Evolutionary conservation across 2,113 vertebrate genomes (phyloP).

Genomic region (Tiliqua scincoides): DNA sequence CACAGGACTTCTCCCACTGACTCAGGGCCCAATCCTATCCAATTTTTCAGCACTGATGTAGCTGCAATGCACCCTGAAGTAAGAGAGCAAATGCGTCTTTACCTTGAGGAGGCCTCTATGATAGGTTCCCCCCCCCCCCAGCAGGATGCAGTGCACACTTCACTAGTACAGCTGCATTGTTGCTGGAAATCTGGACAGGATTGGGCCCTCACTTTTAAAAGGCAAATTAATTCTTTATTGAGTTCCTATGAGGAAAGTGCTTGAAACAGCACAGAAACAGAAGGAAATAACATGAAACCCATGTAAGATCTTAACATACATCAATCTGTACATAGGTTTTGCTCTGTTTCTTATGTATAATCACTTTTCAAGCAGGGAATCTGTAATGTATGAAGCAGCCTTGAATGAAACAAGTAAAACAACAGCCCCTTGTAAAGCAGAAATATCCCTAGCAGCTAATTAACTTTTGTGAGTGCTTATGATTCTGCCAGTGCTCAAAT

Average conservation of each 20-base stretch:
- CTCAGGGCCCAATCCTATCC: too few relatives aligned
- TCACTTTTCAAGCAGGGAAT: constrained; percentile 8
- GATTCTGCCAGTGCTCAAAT: not conserved
- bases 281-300: not conserved
- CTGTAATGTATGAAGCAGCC: not conserved
- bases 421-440: constrained; percentile 46
- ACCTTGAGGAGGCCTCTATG: too few relatives aligned
- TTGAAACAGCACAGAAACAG: not conserved
- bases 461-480: constrained; percentile 3
- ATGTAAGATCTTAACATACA: not conserved
- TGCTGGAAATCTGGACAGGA: too few relatives aligned
- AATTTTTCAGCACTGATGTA: too few relatives aligned
- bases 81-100: too few relatives aligned
- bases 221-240: not conserved
- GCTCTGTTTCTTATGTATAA: constrained; percentile 13
- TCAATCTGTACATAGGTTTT: not conserved
- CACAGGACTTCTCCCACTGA: not conserved
- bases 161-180: too few relatives aligned
- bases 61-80: too few relatives aligned
- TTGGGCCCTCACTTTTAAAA: not conserved
- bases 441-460: not conserved
- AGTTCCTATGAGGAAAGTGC: not conserved
- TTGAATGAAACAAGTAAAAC: constrained; percentile 7
- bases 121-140: too few relatives aligned
- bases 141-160: too few relatives aligned